Base-by-base conservation (phyloP, 2,888 invertebrate species). In the Drosophila formosana region DNA sequence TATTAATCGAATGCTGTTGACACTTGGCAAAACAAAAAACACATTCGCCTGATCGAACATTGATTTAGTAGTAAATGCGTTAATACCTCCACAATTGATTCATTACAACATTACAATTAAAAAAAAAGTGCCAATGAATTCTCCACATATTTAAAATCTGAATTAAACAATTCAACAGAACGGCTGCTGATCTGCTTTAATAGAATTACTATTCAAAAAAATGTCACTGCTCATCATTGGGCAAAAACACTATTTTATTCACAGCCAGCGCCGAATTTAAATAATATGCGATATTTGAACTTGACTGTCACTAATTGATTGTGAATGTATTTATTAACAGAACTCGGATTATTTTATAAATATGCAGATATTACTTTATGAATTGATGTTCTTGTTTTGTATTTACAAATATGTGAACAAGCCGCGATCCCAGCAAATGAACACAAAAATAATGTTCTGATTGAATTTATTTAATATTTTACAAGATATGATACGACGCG, bases 1-100 rank as follows among this genome's bases (percentile, higher is more conserved):
- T 89, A 83, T 83, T 83, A 75, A 83, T 73, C 55, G 66, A 52
- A 63, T 87, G 87, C 56, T 68, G 71, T 83, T 83, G 83, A 88
- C 83, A 83, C 60, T 64, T 60, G 61, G 49, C 70, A 50, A 43
- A 34, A 9, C n/a, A 43, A 32, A 56, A 62, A 45, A 50, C 50
- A 45, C 41, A 70, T 47, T 63, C 28, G 30, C 30, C 45, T 7
- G 41, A 28, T n/a, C 55, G 28, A 8, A 30, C 26, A 45, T 51
- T 34, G 30, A 56, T 56, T 51, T 49, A n/a, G 9, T 32, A 7
- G 32, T 32, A 45, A 62, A n/a, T 26, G 23, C 32, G 28, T 11
- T 5, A 26, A 13, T 9, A 45, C 5, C 11, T 28, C 18, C 37
- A 4, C 28, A 26, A 53, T 45, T 30, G 28, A 7, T 30, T 4